Base-by-base conservation (phyloP, 1,140 invertebrate genomes). In the Lepidotrigona ventralis region DNA sequence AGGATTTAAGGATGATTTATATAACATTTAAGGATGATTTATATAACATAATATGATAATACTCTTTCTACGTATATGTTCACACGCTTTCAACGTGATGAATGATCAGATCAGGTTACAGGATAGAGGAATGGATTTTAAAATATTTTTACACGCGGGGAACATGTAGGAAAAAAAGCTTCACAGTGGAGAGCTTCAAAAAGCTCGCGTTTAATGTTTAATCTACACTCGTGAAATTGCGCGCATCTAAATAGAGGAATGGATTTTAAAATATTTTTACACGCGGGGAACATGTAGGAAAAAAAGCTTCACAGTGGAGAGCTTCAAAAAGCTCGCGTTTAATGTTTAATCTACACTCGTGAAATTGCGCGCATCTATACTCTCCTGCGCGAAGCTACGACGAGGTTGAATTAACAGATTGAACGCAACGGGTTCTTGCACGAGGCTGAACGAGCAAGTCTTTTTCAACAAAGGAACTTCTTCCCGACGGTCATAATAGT, bases 321-420 rank as follows among this genome's bases (percentile, higher is more conserved):
- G 39, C 29, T 29, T 29, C 29, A 29, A 2, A 33, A 33, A 46
- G 6, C 39, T 46, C 39, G 39, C 39, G 6, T 46, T 46, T 33
- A 33, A 33, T 33, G 33, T 3, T 33, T 1, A 33, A 33, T 33
- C 2, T 33, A 33, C 0, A 3, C 33, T 33, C 2, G 33, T 33
- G 33, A 33, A 33, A 33, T 33, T 33, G 33, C 33, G 33, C 3
- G 33, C 33, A 33, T 33, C 33, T 33, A 33, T n/a, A 33, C 33
- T 3, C 33, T 33, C 33, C 2, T 33, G 33, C 33, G 33, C 33
- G 33, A 33, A 33, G 33, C 64, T 81, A n/a, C 58, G 64, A 74
- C 46, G 73, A 64, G 71, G 21, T 51, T 5, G 58, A 6, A 81
- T 74, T 66, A 81, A 80, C 3, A 23, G 21, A 60, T 56, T 19